Conservation (phyloP, 30 jellyfish, hydroid and myxozoan genomes). For the Aurelia sp. region DNA sequence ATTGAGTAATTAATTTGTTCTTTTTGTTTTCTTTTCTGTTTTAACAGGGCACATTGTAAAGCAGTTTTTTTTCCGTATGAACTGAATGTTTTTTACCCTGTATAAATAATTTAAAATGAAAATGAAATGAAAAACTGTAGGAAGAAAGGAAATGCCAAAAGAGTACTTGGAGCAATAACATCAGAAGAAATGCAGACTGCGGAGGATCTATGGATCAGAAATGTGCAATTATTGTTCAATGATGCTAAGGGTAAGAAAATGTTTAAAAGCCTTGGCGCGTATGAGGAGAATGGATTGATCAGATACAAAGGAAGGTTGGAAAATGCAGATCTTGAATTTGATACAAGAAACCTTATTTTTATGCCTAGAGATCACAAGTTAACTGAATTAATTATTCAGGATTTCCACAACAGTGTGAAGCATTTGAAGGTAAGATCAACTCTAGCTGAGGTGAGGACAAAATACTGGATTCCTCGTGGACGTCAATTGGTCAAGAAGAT, state of each 20-base stretch:
- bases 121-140: background rate
- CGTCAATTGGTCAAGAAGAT: background rate
- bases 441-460: background rate
- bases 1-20: too few species aligned
- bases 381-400: background rate
- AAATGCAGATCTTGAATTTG: too few species aligned
- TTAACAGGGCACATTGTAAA: too few species aligned
- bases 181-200: background rate
- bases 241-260: background rate
- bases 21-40: too few species aligned
- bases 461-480: background rate
- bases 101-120: too few species aligned
- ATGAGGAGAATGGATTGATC: background rate
- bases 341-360: too few species aligned
- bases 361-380: too few species aligned
- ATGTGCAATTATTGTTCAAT: background rate
- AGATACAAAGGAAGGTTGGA: too few species aligned
- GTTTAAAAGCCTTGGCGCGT: background rate
- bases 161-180: background rate
- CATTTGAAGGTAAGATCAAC: background rate
- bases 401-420: background rate
- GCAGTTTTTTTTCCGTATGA: too few species aligned
- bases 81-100: too few species aligned
- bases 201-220: background rate
- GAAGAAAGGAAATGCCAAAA: background rate